Base-by-base conservation (phyloP, 2,888 invertebrate species). In the Taphrorychus bicolor region DNA sequence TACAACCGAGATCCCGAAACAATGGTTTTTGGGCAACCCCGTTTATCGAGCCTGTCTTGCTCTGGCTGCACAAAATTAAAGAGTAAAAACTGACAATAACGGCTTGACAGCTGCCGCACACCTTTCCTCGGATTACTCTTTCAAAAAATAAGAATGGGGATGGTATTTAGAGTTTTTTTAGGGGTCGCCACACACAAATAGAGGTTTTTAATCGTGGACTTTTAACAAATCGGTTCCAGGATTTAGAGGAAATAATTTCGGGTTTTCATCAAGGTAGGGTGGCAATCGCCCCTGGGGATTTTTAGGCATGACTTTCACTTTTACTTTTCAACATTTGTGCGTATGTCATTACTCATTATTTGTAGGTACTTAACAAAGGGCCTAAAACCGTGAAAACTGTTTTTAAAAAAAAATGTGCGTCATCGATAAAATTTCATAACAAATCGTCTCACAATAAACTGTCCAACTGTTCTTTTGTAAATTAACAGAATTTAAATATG, bases 91-190 rank as follows among this genome's bases (percentile, higher is more conserved):
- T 60, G 64, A 69, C 69, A 69, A 69, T 69, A 54, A 22, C 51
- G 42, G 59, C 54, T 69, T 69, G 60, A 64, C 69, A 69, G 64
- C 69, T 69, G 69, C 64, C 54, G 64, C 57, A 57, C 51, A 64
- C 63, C 60, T 64, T 69, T 69, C 49, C 68, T 68, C 62, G 59
- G 62, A 68, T 69, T 69, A 69, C 69, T 69, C 69, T 69, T 69
- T 68, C 32, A 64, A 64, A 69, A n/a, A 59, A 59, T 68, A 69
- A 60, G 62, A 64, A 64, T 64, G 59, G 69, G 69, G 69, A 64
- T 60, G 59, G 49, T 60, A 57, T 64, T 69, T 59, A 59, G 45
- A 59, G 23, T 54, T 53, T 68, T 67, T 68, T 63, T 59, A 49
- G 51, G 68, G 68, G 68, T 63, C 49, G 68, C 24, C 51, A 45